Conservation (phyloP, 2,113 vertebrate species). For the Sitta europaea region DNA sequence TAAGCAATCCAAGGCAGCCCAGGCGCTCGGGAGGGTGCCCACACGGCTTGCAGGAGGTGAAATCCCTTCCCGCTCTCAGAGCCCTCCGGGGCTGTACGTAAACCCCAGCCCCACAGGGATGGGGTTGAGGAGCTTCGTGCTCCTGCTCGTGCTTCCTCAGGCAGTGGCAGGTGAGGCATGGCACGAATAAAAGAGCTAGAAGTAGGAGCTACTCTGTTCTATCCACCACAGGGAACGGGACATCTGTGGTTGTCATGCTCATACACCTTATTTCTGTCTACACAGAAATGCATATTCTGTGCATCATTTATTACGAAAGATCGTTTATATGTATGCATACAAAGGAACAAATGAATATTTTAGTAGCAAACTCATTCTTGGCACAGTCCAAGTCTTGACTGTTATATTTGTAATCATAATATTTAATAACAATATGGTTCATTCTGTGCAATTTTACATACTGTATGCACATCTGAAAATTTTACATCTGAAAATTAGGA, state of each 20-base stretch:
- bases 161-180: neutral
- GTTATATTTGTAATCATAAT: neutral
- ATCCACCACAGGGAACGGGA: no score
- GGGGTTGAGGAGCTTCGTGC: accelerated
- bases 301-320: neutral
- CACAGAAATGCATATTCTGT: neutral
- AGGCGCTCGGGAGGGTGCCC: neutral
- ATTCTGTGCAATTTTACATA: neutral
- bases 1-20: neutral
- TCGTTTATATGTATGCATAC: neutral
- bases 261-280: neutral
- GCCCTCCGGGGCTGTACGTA: accelerated
- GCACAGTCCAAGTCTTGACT: neutral
- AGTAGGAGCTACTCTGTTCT: accelerated
- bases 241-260: neutral
- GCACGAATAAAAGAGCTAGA: accelerated
- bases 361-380: neutral
- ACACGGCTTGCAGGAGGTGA: accelerated
- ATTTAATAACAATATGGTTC: neutral
- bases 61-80: neutral
- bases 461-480: neutral
- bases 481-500: neutral
- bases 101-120: accelerated
- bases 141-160: neutral
- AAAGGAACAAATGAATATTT: neutral